Evolutionary conservation across 2,113 vertebrate genomes (phyloP), one percentile per base, ranked within the genome.

Genomic region (Psilopogon haemacephalus): DNA sequence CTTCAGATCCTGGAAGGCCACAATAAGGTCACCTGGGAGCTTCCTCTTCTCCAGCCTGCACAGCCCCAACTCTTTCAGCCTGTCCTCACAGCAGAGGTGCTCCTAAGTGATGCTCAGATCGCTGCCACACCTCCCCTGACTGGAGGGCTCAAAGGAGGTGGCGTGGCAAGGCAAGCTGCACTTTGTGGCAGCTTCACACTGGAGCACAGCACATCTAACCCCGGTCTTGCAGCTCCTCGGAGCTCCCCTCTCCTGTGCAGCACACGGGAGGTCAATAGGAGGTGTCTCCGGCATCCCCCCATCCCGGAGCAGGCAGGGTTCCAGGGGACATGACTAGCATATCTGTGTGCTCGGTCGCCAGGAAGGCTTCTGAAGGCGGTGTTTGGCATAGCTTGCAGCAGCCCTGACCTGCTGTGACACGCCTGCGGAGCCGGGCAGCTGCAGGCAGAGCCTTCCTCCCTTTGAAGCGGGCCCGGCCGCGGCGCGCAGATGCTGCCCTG

Each of bases 351-450:
- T 42, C 67, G 33, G 46, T 33, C 89, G 59, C 74, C 84, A 74
- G 87, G 55, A 92, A 84, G 87, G 20, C 37, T 84, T 62, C 60
- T 78, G 10, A 9, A 58, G 60, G 17, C 76, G 81, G 64, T 12
- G 33, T 35, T 5, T 87, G 86, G 63, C 91, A 68, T 56, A 73
- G 46, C 33, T 89, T 33, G 28, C 50, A 74, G 68, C 74, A 93
- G 82, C 78, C 71, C 86, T 70, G 76, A 67, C 91, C 69, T 94
- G 94, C 93, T 89, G 4, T 63, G 87, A 92, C 95, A 80, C 52
- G 96, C 87, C 89, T 92, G 59, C 71, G 87, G 72, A 63, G 71
- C 33, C 72, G 72, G 84, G 89, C 87, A 93, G 93, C 91, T 83
- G 71, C 91, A 73, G 87, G 96, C 86, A 92, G n/a, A 62, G 63